Base-by-base conservation (phyloP, 2,888 invertebrate species). In the Drosophila atripex region DNA sequence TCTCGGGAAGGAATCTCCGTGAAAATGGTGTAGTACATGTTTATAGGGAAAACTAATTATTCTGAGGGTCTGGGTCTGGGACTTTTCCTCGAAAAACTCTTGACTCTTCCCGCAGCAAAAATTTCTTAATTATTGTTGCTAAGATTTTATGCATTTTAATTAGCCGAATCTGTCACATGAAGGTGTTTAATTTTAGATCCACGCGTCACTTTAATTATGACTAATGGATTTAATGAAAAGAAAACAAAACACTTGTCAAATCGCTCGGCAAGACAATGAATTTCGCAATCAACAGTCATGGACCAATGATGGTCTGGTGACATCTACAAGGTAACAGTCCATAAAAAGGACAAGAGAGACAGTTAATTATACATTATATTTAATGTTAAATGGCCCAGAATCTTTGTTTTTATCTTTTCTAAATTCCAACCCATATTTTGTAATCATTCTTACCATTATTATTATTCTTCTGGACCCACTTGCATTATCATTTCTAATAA, bases 201-300 rank as follows among this genome's bases (percentile, higher is more conserved):
- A 71, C 87, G 80, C 87, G 87, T 82, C 82, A 82, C 63, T 53
- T 59, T 41, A 32, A 82, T 83, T 86, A 65, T 77, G 78, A 80
- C 75, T 84, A 86, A 80, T 28, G 14, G 8, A 11, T 49, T 51
- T 45, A 63, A 41, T 41, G 46, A 47, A 69, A 71, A 66, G 59
- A 65, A 77, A 85, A 64, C 75, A 43, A 43, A 43, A 21, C 43
- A 18, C 61, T 72, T 77, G 80, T 73, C 61, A 69, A 65, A 56
- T 72, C 72, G 45, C 59, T 51, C 74, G 77, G 70, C 83, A 79
- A 68, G 64, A 79, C 71, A 74, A 74, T 64, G 71, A 54, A 57
- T 49, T 69, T 68, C 58, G 58, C 3, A 52, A 65, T 18, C 60
- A 59, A 11, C 18, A 30, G 38, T 39, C 43, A 65, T 64, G 65